A percentile compares a stretch with the other conserved stretches of the same genome.
Conservation (phyloP, 2,113 vertebrate species). For the Cichladusa arquata region DNA sequence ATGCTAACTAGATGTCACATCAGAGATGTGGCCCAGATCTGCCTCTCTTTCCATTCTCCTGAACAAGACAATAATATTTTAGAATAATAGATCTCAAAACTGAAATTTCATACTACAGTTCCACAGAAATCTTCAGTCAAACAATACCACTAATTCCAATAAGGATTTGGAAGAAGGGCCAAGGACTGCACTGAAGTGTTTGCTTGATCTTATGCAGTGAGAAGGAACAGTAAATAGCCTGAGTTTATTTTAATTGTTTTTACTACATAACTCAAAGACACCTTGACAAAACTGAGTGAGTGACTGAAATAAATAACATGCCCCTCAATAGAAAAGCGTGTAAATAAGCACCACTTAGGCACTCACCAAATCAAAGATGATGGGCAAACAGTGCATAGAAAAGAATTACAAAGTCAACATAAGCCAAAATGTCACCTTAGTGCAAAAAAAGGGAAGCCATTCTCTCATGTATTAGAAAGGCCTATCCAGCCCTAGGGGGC, state of each 20-base stretch:
- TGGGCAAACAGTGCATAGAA: neutral
- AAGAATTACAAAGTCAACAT: neutral
- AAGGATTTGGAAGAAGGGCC: neutral
- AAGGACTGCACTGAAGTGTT: neutral
- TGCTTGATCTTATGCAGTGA: rapidly evolving
- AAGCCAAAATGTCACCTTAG: neutral
- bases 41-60: neutral
- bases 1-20: rapidly evolving
- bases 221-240: neutral
- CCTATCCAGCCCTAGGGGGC: neutral
- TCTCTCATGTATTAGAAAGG: neutral
- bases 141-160: neutral
- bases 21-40: neutral
- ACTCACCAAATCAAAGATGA: neutral
- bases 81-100: neutral
- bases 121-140: neutral
- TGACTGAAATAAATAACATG: neutral
- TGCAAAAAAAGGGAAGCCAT: neutral
- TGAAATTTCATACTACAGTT: neutral
- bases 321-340: neutral
- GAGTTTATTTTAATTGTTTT: neutral
- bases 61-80: neutral
- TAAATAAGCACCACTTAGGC: neutral
- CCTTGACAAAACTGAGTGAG: neutral
- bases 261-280: neutral